A percentile compares a stretch with the other conserved stretches of the same genome.
Evolutionary conservation across 2,797 vertebrate species (phyloP).

Genomic region (Peromyscus attwateri): DNA sequence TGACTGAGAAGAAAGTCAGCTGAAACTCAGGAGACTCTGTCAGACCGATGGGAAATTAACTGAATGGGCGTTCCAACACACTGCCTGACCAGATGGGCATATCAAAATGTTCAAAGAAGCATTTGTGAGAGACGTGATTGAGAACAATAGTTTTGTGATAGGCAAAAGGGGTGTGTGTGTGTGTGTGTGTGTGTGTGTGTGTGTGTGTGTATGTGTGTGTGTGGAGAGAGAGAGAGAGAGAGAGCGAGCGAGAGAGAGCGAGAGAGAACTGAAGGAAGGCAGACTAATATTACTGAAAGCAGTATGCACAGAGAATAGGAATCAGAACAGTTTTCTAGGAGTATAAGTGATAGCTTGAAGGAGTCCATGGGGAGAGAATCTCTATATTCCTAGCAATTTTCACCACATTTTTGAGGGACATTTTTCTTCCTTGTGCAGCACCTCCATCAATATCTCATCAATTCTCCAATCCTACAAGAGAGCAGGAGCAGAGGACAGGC

Average conservation of each 20-base stretch:
- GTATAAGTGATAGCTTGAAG: background rate
- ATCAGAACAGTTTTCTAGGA: background rate
- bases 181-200: too few species aligned
- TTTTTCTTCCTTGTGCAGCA: slow-evolving; percentile 27
- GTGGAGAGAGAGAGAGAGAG: background rate
- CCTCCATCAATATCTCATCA: slow-evolving; percentile 59
- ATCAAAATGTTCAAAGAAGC: slow-evolving; percentile 28
- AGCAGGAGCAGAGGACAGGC: slow-evolving; percentile 10
- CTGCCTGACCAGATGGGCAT: slow-evolving; percentile 21
- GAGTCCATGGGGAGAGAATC: background rate
- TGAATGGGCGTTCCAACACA: slow-evolving; percentile 5
- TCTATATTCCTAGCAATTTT: slow-evolving; percentile 55
- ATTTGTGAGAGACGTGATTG: background rate
- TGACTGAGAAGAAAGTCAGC: slow-evolving; percentile 49
- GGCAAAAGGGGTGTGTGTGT: background rate
- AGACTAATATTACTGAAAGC: background rate
- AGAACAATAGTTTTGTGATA: slow-evolving; percentile 43
- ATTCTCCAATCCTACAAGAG: slow-evolving; percentile 49
- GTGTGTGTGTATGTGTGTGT: too few species aligned
- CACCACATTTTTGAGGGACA: background rate
- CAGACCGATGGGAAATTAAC: slow-evolving; percentile 48
- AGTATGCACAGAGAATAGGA: background rate
- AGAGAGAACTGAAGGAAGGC: background rate
- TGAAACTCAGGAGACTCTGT: slow-evolving; percentile 53
- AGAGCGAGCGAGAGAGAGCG: background rate